phyloP scores from a whole-genome alignment of 2,797 vertebrate species.

The Micromesistius poutassou region DNA sequence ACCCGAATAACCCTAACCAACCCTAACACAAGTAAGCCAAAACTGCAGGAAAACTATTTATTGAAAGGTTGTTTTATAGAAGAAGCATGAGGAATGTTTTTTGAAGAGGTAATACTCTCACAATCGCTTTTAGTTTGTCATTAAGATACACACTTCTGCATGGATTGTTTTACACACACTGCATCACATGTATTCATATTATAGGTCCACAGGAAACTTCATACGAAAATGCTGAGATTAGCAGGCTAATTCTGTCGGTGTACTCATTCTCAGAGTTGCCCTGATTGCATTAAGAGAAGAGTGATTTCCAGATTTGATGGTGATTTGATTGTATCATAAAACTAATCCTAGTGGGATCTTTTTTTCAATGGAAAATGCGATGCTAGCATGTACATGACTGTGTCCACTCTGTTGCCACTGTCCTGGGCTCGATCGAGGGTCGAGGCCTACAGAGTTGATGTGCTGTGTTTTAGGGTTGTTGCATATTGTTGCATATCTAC shows the following conservation, averaged over 20 bases:
- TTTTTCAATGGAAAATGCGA: conserved; percentile 11
- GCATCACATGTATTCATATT: not conserved
- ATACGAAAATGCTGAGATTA: not conserved
- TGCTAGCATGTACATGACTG: conserved; percentile 10
- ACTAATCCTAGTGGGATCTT: not conserved
- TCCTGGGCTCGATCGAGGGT: conserved; percentile 1
- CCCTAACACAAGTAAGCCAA: not conserved
- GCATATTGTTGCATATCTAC: conserved; percentile 9
- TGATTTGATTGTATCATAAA: not conserved
- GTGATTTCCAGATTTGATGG: not conserved
- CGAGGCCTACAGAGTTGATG: conserved; percentile 2
- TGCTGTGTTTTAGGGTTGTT: not conserved
- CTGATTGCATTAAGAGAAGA: not conserved
- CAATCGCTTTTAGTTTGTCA: conserved; percentile 19
- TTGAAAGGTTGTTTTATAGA: conserved; percentile 37
- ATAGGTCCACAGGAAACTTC: not conserved
- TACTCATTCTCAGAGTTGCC: not conserved
- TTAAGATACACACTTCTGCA: conserved; percentile 23
- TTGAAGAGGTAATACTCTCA: conserved; percentile 31
- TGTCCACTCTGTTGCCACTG: not conserved
- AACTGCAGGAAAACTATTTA: conserved; percentile 35
- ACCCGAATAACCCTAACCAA: not conserved
- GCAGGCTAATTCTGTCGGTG: not conserved
- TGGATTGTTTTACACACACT: conserved; percentile 9
- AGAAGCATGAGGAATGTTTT: conserved; percentile 57